These are phyloP conservation scores for Anneissia japonica DNA, from an alignment of 35 echinoderm and acorn worm genomes.

Conservation along the genomic window DNA sequence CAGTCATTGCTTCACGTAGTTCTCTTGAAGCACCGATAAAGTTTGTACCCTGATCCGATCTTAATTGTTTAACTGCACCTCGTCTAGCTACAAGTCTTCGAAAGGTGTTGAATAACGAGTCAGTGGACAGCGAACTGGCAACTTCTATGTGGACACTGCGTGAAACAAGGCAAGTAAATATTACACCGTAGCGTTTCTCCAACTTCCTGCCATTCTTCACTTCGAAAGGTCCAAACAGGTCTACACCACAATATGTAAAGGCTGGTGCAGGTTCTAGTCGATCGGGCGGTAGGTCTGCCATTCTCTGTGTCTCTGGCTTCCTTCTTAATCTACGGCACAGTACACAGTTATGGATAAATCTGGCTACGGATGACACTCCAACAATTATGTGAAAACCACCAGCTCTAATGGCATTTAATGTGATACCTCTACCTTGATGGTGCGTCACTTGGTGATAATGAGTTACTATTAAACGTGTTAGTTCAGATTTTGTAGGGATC, in stretches of 20 bases:
- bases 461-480: constrained; percentile 42
- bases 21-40: constrained; percentile 60
- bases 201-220: constrained; percentile 32
- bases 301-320: constrained; percentile 28
- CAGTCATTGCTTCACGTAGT: constrained; percentile 30
- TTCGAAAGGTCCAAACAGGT: constrained; percentile 43
- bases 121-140: constrained; percentile 16
- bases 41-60: constrained; percentile 52
- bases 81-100: constrained; percentile 46
- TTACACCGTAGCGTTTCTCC: constrained; percentile 47
- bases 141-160: constrained; percentile 45
- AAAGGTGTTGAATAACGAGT: constrained; percentile 55
- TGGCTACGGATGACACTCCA: too few species aligned
- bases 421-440: constrained; percentile 50
- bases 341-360: too few species aligned
- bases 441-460: constrained; percentile 38
- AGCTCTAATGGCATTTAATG: too few species aligned
- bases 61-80: constrained; percentile 51
- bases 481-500: constrained; percentile 23
- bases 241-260: constrained; percentile 43
- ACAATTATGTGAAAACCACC: too few species aligned
- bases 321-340: neutral
- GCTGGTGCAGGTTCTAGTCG: constrained; percentile 17
- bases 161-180: constrained; percentile 47
- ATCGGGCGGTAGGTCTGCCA: constrained; percentile 42